Evolutionary conservation across 2,888 invertebrate genomes (phyloP).

Genomic region (Drosophila testacea): DNA sequence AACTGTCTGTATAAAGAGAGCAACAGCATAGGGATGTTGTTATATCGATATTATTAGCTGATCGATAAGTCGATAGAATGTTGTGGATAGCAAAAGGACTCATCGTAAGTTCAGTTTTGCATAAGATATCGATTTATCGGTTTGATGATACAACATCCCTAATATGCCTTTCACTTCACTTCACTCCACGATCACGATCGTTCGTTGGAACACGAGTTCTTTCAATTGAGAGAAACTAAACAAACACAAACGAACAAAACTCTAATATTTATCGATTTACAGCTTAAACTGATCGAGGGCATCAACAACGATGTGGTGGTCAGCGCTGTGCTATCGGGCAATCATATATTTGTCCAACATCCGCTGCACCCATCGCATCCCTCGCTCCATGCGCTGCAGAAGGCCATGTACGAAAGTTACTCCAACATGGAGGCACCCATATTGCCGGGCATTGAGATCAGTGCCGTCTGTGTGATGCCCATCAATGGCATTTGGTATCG

Average conservation of each 20-base stretch:
- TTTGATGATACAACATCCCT: background rate
- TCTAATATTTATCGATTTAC: slow-evolving; percentile 42
- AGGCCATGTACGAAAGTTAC: slow-evolving; percentile 94
- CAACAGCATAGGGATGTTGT: slow-evolving; percentile 1
- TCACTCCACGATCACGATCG: background rate
- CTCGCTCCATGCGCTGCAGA: slow-evolving; percentile 91
- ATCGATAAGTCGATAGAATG: slow-evolving; percentile 1
- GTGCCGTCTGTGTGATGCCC: slow-evolving; percentile 95
- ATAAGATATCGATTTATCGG: slow-evolving; percentile 6
- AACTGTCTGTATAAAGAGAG: background rate
- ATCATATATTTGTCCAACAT: slow-evolving; percentile 97
- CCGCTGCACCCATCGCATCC: slow-evolving; percentile 97
- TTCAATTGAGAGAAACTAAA: background rate
- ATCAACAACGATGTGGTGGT: slow-evolving; percentile 97
- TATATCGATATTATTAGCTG: background rate
- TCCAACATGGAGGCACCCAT: slow-evolving; percentile 91
- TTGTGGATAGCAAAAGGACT: background rate
- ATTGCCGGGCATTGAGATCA: slow-evolving; percentile 91
- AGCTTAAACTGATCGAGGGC: slow-evolving; percentile 95
- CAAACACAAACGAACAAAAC: background rate
- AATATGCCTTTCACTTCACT: background rate
- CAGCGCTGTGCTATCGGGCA: slow-evolving; percentile 93
- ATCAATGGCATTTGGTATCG: slow-evolving; percentile 94
- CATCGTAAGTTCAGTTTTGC: background rate
- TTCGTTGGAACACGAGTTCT: background rate